Evolutionary conservation across 2,888 invertebrate species (phyloP).

Genomic region (Mylabris sibirica): DNA sequence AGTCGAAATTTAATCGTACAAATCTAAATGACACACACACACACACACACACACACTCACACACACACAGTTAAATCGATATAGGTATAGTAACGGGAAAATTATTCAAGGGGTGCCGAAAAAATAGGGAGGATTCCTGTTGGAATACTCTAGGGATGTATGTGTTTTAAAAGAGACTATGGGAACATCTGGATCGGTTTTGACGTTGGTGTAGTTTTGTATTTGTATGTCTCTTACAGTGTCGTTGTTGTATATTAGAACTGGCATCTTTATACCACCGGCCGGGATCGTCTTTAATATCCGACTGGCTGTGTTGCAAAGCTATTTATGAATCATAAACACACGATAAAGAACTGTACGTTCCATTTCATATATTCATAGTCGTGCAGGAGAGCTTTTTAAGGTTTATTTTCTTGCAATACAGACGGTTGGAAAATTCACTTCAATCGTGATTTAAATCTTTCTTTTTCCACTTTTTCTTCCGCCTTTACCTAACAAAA

Average conservation of each 20-base stretch:
- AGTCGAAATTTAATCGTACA: constrained; percentile 3
- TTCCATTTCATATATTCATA: constrained; percentile 36
- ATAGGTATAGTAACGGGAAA: not conserved
- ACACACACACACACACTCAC: too few relatives aligned
- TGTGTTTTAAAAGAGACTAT: not conserved
- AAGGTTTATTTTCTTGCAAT: constrained; percentile 31
- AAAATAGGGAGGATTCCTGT: not conserved
- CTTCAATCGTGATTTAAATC: constrained; percentile 3
- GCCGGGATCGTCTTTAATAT: constrained; percentile 39
- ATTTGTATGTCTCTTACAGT: too few relatives aligned
- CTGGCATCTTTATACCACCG: constrained; percentile 36
- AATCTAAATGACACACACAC: constrained; percentile 1
- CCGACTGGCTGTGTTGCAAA: constrained; percentile 39
- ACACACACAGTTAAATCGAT: constrained; percentile 3
- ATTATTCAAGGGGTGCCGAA: not conserved
- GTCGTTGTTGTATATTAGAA: constrained; percentile 16
- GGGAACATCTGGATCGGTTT: constrained; percentile 10
- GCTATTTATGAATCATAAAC: constrained; percentile 48
- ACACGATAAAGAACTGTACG: constrained; percentile 39
- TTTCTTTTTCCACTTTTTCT: not conserved
- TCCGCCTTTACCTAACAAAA: not conserved
- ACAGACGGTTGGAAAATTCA: not conserved
- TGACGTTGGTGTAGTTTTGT: not conserved
- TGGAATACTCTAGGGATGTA: not conserved
- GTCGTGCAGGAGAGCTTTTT: constrained; percentile 30